phyloP scores from a whole-genome alignment of 2,888 invertebrate species.

The Zelleria hepariella region DNA sequence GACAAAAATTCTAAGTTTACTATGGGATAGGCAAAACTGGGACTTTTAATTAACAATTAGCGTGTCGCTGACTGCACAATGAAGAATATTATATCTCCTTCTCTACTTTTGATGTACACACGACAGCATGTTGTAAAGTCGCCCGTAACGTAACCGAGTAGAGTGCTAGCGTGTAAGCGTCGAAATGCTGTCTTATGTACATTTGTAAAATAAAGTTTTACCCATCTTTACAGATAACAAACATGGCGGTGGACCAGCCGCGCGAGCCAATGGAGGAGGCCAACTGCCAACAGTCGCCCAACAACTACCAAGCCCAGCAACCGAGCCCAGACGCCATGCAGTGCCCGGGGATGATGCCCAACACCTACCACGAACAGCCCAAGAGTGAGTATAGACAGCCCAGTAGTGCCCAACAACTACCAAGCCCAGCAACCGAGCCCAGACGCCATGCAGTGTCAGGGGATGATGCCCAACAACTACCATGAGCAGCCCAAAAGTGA shows the following conservation, averaged over 20 bases:
- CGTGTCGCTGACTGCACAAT: too few relatives aligned
- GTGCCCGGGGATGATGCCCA: constrained; percentile 26
- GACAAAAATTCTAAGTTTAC: too few relatives aligned
- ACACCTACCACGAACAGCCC: not conserved
- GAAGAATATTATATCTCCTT: too few relatives aligned
- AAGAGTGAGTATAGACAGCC: constrained; percentile 13
- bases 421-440: constrained; percentile 27
- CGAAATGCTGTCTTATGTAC: too few relatives aligned
- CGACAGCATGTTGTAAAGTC: too few relatives aligned
- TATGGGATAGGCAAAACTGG: too few relatives aligned
- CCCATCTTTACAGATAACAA: constrained; percentile 39
- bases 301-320: constrained; percentile 17
- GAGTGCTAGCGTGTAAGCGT: too few relatives aligned
- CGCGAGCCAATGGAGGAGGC: constrained; percentile 47
- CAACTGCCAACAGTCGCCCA: constrained; percentile 41
- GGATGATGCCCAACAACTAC: not conserved
- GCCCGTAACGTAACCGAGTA: too few relatives aligned
- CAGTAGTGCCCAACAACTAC: constrained; percentile 34
- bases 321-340: constrained; percentile 53
- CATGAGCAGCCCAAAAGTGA: constrained; percentile 26
- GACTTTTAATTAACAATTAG: too few relatives aligned
- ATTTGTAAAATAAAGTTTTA: not conserved
- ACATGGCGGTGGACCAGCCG: constrained; percentile 47
- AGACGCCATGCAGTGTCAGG: constrained; percentile 54
- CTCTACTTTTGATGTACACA: too few relatives aligned